A percentile compares a stretch with the other conserved stretches of the same genome.
phyloP scores from a whole-genome alignment of 92 coral and sea anemone species.

The Micromussa lordhowensis region DNA sequence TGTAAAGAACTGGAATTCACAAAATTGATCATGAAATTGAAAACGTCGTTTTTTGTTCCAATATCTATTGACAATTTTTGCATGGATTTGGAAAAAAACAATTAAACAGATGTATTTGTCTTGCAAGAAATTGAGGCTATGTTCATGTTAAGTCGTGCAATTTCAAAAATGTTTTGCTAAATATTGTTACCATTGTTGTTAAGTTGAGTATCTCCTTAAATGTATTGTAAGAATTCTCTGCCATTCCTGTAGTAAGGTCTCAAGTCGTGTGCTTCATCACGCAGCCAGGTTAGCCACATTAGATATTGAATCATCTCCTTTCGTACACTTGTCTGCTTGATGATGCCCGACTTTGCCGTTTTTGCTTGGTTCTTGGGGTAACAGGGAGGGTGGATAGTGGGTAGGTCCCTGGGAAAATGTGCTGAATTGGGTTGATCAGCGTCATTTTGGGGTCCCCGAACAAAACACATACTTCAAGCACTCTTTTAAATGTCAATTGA shows the following conservation, averaged over 20 bases:
- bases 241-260: constrained; percentile 30
- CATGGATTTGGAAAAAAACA: neutral
- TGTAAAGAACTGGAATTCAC: neutral
- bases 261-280: constrained; percentile 6
- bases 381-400: neutral
- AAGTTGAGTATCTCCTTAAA: neutral
- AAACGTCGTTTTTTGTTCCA: neutral
- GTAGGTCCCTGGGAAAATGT: neutral
- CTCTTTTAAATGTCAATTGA: constrained; percentile 8
- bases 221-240: constrained; percentile 17
- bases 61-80: neutral
- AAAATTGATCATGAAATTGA: neutral
- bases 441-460: constrained; percentile 9
- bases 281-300: constrained; percentile 9
- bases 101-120: too few relatives aligned
- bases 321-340: constrained; percentile 17
- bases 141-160: neutral
- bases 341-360: neutral
- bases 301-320: neutral
- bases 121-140: neutral
- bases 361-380: neutral
- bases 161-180: neutral
- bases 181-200: neutral
- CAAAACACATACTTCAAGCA: constrained; percentile 4
- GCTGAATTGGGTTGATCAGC: constrained; percentile 25